These are phyloP conservation scores for Nowickia ferox DNA, from an alignment of 2,888 invertebrate genomes.

Conservation along the genomic window DNA sequence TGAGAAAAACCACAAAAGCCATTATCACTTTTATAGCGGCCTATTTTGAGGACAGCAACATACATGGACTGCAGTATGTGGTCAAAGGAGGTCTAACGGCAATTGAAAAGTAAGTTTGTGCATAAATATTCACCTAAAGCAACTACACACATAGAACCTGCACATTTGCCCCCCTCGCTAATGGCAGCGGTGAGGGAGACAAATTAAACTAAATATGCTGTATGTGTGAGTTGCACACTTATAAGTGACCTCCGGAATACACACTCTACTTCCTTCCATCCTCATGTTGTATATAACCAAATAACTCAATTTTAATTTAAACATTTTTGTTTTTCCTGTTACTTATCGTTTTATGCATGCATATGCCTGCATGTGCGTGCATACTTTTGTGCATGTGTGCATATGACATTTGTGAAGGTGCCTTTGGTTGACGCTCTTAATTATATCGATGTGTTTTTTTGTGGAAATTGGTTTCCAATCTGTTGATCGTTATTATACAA, in stretches of 20 bases:
- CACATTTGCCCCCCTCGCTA: neutral
- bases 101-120: conserved; percentile 76
- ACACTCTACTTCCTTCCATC: neutral
- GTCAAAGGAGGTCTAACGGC: conserved; percentile 74
- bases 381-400: neutral
- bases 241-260: neutral
- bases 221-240: neutral
- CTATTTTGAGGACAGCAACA: conserved; percentile 79
- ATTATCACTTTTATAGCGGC: conserved; percentile 71
- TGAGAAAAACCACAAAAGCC: conserved; percentile 59
- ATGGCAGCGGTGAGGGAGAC: neutral
- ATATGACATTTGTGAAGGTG: conserved; percentile 70
- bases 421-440: conserved; percentile 78
- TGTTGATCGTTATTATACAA: conserved; percentile 79
- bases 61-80: conserved; percentile 80
- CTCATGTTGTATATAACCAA: conserved; percentile 22
- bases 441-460: conserved; percentile 77
- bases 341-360: neutral
- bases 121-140: neutral
- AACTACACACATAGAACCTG: neutral
- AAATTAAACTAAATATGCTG: conserved; percentile 6
- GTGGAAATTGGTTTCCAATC: conserved; percentile 79
- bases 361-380: neutral
- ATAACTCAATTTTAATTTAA: conserved; percentile 67
- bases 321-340: conserved; percentile 27